A percentile compares a stretch with the other conserved stretches of the same genome.
phyloP scores from a whole-genome alignment of 2,113 vertebrate genomes.

The Glareola pratincola region DNA sequence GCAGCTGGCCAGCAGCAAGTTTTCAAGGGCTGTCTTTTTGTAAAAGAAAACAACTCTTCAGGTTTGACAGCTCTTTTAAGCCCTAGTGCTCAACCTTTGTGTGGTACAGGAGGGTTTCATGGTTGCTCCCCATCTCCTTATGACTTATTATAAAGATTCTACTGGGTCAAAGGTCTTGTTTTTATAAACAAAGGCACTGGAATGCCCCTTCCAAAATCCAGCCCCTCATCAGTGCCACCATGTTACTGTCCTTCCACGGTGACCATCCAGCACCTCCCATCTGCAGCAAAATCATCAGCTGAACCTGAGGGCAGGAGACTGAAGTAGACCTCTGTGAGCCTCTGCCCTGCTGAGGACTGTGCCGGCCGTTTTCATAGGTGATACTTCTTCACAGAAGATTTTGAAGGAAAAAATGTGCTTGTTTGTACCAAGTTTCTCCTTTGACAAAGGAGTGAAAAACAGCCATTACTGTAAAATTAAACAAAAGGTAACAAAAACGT shows the following conservation, averaged over 20 bases:
- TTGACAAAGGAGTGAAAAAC: neutral
- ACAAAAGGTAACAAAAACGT: neutral
- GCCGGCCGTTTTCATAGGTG: neutral
- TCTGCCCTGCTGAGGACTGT: neutral
- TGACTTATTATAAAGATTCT: neutral
- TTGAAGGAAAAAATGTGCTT: neutral
- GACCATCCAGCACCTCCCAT: neutral
- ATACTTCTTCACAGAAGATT: neutral
- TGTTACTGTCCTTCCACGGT: neutral
- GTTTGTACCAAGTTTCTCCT: neutral
- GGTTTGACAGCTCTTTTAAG: neutral
- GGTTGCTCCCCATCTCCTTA: neutral
- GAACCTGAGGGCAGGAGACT: neutral
- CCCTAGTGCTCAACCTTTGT: neutral
- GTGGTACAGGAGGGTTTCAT: neutral
- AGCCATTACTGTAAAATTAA: neutral
- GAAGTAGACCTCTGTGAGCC: neutral
- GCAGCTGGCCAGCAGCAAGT: neutral
- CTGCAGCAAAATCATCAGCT: neutral
- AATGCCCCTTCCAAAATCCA: neutral
- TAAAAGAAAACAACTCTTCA: neutral
- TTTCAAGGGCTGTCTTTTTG: neutral
- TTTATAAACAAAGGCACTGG: neutral
- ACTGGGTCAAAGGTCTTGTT: neutral
- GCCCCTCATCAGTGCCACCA: accelerated